Conservation (phyloP, 2,113 vertebrate genomes). For the Gadus chalcogrammus region DNA sequence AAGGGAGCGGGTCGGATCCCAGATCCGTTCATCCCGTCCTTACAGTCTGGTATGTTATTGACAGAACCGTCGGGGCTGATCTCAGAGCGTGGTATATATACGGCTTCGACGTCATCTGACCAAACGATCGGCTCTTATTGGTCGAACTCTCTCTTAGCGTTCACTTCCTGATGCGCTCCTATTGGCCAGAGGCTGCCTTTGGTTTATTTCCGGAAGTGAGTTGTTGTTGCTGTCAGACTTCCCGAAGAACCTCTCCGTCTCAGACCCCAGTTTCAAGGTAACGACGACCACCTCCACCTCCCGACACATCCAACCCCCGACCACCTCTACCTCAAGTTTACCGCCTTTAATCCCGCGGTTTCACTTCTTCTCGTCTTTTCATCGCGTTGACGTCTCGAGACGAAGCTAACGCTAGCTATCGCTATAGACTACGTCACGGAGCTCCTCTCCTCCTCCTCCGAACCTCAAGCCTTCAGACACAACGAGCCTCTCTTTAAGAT, state of each 20-base stretch:
- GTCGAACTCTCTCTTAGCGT: background rate
- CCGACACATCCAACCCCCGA: too few species aligned
- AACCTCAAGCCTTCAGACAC: background rate
- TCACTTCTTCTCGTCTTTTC: background rate
- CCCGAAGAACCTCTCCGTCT: slow-evolving; percentile 10
- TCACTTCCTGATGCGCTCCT: background rate
- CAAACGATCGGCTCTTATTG: background rate
- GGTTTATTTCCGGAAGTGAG: slow-evolving; percentile 70
- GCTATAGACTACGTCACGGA: slow-evolving; percentile 46
- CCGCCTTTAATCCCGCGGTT: too few species aligned
- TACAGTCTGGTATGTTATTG: too few species aligned
- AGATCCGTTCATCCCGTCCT: too few species aligned
- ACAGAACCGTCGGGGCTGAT: too few species aligned
- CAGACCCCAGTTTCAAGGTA: background rate
- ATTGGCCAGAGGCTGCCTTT: slow-evolving; percentile 42
- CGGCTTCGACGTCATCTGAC: background rate
- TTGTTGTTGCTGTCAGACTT: slow-evolving; percentile 38
- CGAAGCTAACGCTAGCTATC: slow-evolving; percentile 39
- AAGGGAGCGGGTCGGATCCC: too few species aligned
- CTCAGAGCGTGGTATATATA: too few species aligned
- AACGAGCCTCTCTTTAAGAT: background rate
- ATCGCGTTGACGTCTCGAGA: slow-evolving; percentile 4
- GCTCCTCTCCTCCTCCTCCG: background rate
- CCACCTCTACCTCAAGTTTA: background rate
- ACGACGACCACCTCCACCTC: background rate